Base-by-base conservation (phyloP, 2,797 vertebrate species). In the Trematomus bernacchii region DNA sequence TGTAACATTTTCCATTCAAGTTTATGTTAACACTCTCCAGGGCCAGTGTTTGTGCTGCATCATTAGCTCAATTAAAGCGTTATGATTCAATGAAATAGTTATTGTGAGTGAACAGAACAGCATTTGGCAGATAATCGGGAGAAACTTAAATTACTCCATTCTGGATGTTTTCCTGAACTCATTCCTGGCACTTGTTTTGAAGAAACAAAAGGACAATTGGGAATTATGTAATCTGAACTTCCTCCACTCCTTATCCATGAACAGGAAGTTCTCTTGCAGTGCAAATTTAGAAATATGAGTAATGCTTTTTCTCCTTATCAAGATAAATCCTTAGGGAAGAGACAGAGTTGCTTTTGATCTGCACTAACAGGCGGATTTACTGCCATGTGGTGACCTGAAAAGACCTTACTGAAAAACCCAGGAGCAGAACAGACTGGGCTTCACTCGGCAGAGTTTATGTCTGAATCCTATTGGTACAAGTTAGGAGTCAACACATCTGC, bases 141-240 rank as follows among this genome's bases (percentile, higher is more conserved):
- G 33, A 85, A 74, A 65, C 51, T 58, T 51, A 16, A 81, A 83
- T 77, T 40, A 76, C 58, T 44, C 55, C 16, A 70, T 84, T 37
- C 52, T 12, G 76, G 66, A 85, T 46, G 52, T 77, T 78, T 82
- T 77, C 67, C 60, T 83, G 54, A 86, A 84, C 71, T 52, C 30
- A 67, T 72, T 81, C 55, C 72, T 81, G 67, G 84, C 47, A 27
- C 73, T 75, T 77, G 74, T 81, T 83, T 77, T 65, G 62, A 72
- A 64, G 85, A 85, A 79, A 71, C 66, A 73, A 79, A 59, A 71
- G 53, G 71, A 70, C 81, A 58, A 44, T 42, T 76, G 83, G 85
- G 85, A 80, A 85, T 87, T 83, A 70, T 79, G 71, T 70, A 83
- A 90, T 76, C 27, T 60, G 47, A 73, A 66, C 58, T 67, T 77